Evolutionary conservation across 1,140 invertebrate species (phyloP).

Genomic region (Triops longicaudatus): DNA sequence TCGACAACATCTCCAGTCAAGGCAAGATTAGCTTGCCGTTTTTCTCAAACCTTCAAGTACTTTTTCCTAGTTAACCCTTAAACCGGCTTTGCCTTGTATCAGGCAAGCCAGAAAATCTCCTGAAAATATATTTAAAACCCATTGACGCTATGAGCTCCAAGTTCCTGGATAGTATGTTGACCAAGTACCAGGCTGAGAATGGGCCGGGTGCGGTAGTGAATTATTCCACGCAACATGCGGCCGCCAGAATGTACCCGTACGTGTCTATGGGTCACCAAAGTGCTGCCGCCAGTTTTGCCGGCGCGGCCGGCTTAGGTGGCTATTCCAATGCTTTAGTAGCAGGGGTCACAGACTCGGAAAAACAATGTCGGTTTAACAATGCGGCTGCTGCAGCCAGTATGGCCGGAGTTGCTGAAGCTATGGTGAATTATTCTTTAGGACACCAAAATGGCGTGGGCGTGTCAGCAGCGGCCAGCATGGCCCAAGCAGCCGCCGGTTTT

Average conservation of each 20-base stretch:
- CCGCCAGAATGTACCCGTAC: constrained; percentile 54
- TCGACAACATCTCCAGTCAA: too few species aligned
- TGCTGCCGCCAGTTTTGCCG: constrained; percentile 54
- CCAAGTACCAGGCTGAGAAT: constrained; percentile 73
- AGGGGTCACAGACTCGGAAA: constrained; percentile 53
- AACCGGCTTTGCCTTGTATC: too few species aligned
- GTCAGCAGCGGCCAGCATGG: constrained; percentile 45
- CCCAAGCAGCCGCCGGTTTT: constrained; percentile 33
- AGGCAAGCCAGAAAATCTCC: too few species aligned
- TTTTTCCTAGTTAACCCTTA: too few species aligned
- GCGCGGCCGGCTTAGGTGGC: constrained; percentile 39
- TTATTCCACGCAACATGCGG: constrained; percentile 36
- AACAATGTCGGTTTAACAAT: constrained; percentile 60
- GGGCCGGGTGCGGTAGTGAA: constrained; percentile 40
- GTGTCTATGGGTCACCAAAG: constrained; percentile 55
- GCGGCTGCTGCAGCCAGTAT: constrained; percentile 47
- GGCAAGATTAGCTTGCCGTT: too few species aligned
- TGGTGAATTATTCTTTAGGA: constrained; percentile 59
- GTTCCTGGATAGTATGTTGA: constrained; percentile 95
- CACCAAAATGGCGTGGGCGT: constrained; percentile 57
- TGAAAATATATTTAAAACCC: not conserved
- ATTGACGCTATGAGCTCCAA: constrained; percentile 73
- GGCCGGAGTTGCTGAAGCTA: constrained; percentile 54
- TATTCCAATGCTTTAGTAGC: constrained; percentile 41
- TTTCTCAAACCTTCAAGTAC: too few species aligned